These are phyloP conservation scores for Piliocolobus tephrosceles DNA, from an alignment of 2,113 vertebrate genomes.

Conservation along the genomic window DNA sequence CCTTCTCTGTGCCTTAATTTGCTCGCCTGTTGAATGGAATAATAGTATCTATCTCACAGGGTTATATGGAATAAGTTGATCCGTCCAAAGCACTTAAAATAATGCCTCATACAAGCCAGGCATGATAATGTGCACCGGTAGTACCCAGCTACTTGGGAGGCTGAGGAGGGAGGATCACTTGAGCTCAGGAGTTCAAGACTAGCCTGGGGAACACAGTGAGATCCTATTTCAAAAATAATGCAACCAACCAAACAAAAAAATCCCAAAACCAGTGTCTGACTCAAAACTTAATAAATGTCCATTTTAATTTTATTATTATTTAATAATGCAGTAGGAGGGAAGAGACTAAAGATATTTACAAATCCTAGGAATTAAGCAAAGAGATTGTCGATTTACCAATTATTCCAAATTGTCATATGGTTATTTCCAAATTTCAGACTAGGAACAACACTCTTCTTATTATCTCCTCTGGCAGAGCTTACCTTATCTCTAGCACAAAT, in stretches of 20 bases:
- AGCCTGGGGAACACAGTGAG: not conserved
- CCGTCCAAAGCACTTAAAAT: not conserved
- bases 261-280: not conserved
- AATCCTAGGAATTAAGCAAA: constrained; percentile 24
- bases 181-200: not conserved
- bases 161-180: not conserved
- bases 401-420: not conserved
- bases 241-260: not conserved
- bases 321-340: not conserved
- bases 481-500: constrained; percentile 97
- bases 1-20: not conserved
- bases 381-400: not conserved
- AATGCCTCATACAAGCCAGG: not conserved
- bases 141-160: not conserved
- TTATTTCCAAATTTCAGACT: constrained; percentile 21
- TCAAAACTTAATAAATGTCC: not conserved
- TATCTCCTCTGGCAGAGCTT: not conserved
- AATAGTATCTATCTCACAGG: not conserved
- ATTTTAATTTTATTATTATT: constrained; percentile 17
- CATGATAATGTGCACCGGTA: not conserved
- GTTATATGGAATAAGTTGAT: not conserved
- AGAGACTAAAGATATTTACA: not conserved
- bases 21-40: not conserved
- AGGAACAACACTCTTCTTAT: not conserved
- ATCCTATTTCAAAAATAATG: not conserved